phyloP scores from a whole-genome alignment of 2,888 invertebrate species.

The Galerucella nymphaeae region DNA sequence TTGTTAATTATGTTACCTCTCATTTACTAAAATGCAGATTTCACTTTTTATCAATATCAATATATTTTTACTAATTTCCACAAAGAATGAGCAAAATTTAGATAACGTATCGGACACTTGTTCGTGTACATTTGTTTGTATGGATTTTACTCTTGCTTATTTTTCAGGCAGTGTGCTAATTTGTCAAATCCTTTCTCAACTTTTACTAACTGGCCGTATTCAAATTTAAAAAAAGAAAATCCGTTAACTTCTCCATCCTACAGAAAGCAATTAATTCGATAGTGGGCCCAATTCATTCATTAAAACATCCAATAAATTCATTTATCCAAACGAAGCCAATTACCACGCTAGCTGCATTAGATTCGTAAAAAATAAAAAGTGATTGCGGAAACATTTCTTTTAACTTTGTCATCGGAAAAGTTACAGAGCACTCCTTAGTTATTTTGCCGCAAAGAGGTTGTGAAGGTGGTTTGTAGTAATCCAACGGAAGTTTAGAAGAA shows the following conservation, averaged over 20 bases:
- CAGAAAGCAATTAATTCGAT: not conserved
- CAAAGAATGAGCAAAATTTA: no score
- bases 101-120: no score
- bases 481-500: slow-evolving; percentile 20
- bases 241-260: not conserved
- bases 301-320: not conserved
- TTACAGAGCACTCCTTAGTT: slow-evolving; percentile 30
- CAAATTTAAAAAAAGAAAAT: not conserved
- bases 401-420: slow-evolving; percentile 31
- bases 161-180: no score
- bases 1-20: no score
- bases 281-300: not conserved
- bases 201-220: not conserved
- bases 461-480: slow-evolving; percentile 25
- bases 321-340: slow-evolving; percentile 9
- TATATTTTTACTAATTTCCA: no score
- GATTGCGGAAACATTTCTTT: slow-evolving; percentile 30
- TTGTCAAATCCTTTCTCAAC: no score
- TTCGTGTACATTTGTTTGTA: no score
- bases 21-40: no score
- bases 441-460: slow-evolving; percentile 18
- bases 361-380: slow-evolving; percentile 26
- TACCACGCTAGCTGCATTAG: slow-evolving; percentile 1
- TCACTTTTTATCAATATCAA: no score
- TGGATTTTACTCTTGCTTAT: no score